Percentiles rank a stretch among this genome's conserved stretches.
phyloP scores from a whole-genome alignment of 2,797 vertebrate species.

The Corythornis leucogaster region DNA sequence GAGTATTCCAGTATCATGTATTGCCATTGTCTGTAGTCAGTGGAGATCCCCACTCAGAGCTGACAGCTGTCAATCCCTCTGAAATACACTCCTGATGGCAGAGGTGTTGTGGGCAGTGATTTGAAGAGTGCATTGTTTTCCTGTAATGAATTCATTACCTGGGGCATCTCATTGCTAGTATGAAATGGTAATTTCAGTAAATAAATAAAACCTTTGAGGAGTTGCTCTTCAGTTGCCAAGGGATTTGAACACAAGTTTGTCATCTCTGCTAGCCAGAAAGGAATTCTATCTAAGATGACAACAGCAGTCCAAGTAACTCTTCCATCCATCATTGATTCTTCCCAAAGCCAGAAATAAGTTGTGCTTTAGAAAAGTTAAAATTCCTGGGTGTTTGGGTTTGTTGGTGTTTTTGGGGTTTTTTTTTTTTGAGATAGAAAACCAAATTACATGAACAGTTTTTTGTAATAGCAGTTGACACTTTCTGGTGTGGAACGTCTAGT shows the following conservation, averaged over 20 bases:
- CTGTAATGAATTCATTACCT: background rate
- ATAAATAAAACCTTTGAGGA: background rate
- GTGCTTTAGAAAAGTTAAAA: background rate
- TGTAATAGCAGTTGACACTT: background rate
- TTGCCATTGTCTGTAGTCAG: background rate
- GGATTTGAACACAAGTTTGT: background rate
- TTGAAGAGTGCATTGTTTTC: background rate
- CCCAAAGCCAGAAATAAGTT: slow-evolving; percentile 2
- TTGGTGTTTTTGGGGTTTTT: too few species aligned
- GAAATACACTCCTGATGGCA: background rate
- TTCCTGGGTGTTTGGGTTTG: too few species aligned
- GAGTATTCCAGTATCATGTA: background rate
- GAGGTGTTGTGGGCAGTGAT: background rate
- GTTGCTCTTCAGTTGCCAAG: background rate
- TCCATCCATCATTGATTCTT: background rate
- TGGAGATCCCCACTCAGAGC: slow-evolving; percentile 7
- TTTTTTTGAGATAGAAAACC: background rate
- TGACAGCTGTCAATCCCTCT: slow-evolving; percentile 13
- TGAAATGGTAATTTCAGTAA: slow-evolving; percentile 17
- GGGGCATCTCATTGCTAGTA: background rate
- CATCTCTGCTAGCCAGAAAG: background rate
- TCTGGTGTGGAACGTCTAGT: background rate
- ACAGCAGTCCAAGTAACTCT: background rate
- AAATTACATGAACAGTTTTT: background rate
- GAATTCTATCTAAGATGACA: background rate